Evolutionary conservation across 1,140 invertebrate genomes (phyloP).

Genomic region (Drosophila busckii): DNA sequence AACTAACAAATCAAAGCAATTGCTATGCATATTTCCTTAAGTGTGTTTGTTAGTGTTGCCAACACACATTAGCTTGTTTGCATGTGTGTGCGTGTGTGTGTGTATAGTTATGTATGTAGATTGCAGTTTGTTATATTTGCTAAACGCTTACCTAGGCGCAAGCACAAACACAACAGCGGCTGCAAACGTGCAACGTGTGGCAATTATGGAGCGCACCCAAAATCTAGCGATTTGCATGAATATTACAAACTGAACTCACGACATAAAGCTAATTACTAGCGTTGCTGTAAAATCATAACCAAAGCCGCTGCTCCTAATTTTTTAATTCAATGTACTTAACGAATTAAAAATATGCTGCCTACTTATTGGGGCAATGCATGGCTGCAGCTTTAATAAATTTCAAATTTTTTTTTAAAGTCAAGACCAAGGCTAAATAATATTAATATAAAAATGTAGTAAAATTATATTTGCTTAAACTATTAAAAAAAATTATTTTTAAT

Average conservation of each 20-base stretch:
- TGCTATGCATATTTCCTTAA: conserved; percentile 15
- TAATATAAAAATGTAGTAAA: too few species aligned
- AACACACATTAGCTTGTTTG: neutral
- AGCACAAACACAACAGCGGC: conserved; percentile 14
- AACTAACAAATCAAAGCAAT: conserved; percentile 62
- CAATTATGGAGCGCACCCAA: conserved; percentile 48
- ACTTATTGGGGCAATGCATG: too few species aligned
- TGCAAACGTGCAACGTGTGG: conserved; percentile 26
- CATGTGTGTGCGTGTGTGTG: conserved; percentile 1
- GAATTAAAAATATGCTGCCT: too few species aligned
- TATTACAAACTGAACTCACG: too few species aligned
- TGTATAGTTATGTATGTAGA: conserved; percentile 1
- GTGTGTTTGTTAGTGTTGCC: neutral
- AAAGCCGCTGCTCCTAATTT: neutral
- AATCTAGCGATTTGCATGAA: conserved; percentile 64
- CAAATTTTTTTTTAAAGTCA: too few species aligned
- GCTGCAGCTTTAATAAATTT: too few species aligned
- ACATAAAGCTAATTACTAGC: conserved; percentile 24
- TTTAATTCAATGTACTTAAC: too few species aligned
- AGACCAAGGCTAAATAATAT: too few species aligned
- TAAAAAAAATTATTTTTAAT: too few species aligned
- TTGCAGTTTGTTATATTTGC: conserved; percentile 67
- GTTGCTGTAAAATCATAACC: conserved; percentile 11
- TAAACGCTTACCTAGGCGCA: conserved; percentile 54
- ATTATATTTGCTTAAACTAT: too few species aligned